Conservation (phyloP, 2,113 vertebrate species). For the Heterotilapia buettikoferi region DNA sequence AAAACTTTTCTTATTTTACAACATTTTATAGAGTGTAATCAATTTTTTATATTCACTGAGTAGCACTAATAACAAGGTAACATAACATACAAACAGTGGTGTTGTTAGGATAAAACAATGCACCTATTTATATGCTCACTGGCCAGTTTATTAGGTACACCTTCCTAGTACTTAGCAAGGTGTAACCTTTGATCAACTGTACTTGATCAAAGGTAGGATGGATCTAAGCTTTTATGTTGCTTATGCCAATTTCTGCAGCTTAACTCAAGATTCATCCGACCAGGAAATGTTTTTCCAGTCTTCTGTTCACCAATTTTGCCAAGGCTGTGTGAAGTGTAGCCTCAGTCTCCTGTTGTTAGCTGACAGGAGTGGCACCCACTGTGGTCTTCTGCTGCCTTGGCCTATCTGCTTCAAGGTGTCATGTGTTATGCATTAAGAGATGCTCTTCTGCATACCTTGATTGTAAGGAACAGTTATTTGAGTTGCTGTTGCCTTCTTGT, state of each 20-base stretch:
- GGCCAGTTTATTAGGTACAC: not conserved
- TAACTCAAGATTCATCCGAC: not conserved
- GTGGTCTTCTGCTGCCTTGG: not conserved
- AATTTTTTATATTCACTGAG: not conserved
- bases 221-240: no score
- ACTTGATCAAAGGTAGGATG: no score
- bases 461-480: not conserved
- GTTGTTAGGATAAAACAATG: not conserved
- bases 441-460: not conserved
- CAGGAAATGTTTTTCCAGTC: rapidly evolving
- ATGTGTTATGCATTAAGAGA: not conserved
- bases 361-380: not conserved
- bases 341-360: no score
- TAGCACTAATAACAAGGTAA: not conserved
- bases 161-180: not conserved
- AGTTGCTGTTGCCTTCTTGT: not conserved
- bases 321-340: no score
- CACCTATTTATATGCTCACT: not conserved
- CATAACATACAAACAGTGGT: not conserved
- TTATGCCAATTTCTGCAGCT: no score
- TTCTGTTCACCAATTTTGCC: not conserved
- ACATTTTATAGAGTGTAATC: not conserved
- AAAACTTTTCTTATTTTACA: not conserved
- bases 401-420: not conserved
- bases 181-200: not conserved